Evolutionary conservation across 2,888 invertebrate species (phyloP), one percentile per base, ranked within the genome.

Genomic region (Hesperia comma): DNA sequence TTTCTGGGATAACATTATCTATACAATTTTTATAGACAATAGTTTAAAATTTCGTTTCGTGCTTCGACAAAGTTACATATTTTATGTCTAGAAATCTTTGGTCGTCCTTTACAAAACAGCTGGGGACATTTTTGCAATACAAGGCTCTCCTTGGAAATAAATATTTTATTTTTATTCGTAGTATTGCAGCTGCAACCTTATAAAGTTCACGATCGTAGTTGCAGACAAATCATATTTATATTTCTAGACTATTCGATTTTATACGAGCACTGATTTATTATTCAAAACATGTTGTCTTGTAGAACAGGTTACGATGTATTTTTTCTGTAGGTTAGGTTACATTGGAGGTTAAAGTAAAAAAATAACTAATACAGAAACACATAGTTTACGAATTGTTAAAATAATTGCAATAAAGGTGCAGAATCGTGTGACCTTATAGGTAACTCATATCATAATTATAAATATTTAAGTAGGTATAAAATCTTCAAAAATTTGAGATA

Each of bases 201-300:
- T 64, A 64, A 64, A 53, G 32, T 58, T 64, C 64, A 58, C 58
- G 64, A 64, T 54, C 53, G 53, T 64, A 53, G 57, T 57, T 58
- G 58, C 58, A 64, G 58, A 64, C 64, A 43, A 60, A 63, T 57
- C 53, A 58, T 58, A 49, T 67, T 67, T 67, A 46, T 67, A 55
- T 67, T 55, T 55, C 15, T 49, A 61, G 61, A 61, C 17, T 33
- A 33, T 61, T 33, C 41, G 21, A 46, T 33, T 55, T 55, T 67
- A 66, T 66, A 49, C 37, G 64, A 53, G 55, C 46, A 46, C 46
- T 21, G 43, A 67, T 64, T 58, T 58, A 58, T 53, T 53, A 54
- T 21, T 54, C 41, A 54, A 54, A 15, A 15, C 33, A 54, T 32
- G 32, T 54, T 33, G 15, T 33, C 54, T 14, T 15, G 15, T 32